phyloP scores from a whole-genome alignment of 2,797 vertebrate genomes.

The Bufotes viridis region DNA sequence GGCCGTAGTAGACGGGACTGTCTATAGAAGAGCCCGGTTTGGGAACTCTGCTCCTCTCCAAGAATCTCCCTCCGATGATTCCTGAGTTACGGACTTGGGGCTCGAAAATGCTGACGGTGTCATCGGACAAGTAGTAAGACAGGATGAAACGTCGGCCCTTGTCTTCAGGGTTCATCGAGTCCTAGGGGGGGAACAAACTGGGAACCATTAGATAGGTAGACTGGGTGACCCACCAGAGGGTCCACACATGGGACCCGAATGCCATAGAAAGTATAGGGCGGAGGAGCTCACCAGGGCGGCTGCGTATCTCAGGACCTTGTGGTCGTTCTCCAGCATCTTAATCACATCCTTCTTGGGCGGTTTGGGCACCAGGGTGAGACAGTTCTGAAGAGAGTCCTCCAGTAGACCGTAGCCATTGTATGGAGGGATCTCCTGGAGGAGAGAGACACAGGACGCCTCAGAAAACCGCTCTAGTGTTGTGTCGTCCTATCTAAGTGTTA shows the following conservation, averaged over 20 bases:
- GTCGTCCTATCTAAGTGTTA: background rate
- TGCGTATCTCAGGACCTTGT: constrained; percentile 84
- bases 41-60: constrained; percentile 79
- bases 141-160: constrained; percentile 82
- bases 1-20: constrained; percentile 80
- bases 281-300: constrained; percentile 77
- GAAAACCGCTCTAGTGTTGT: background rate
- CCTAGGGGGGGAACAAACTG: constrained; percentile 72
- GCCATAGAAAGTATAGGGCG: background rate
- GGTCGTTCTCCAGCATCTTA: constrained; percentile 84
- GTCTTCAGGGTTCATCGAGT: constrained; percentile 82
- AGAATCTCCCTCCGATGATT: constrained; percentile 84
- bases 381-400: constrained; percentile 93
- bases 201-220: background rate
- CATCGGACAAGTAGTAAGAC: constrained; percentile 83
- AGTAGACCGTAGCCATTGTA: constrained; percentile 91
- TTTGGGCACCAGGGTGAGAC: constrained; percentile 83
- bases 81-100: constrained; percentile 84
- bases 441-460: background rate
- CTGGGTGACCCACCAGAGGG: background rate
- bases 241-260: background rate
- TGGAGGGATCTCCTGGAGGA: constrained; percentile 82
- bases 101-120: constrained; percentile 90
- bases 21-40: constrained; percentile 82
- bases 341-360: constrained; percentile 82